Conservation (phyloP, 2,888 invertebrate genomes). For the Ametastegia equiseti region DNA sequence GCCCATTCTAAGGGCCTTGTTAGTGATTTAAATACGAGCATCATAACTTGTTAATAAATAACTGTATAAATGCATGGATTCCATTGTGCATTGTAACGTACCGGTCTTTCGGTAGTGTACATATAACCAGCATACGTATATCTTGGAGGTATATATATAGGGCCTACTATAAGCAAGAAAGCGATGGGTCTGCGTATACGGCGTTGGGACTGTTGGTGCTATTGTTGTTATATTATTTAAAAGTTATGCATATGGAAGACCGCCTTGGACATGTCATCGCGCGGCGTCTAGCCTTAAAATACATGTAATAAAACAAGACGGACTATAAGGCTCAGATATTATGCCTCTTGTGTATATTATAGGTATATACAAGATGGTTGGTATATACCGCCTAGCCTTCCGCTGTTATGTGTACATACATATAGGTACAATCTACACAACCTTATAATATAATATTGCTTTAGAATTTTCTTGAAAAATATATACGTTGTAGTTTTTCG, state of each 20-base stretch:
- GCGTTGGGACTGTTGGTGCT: slow-evolving; percentile 7
- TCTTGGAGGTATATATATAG: not conserved
- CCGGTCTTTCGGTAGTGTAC: slow-evolving; percentile 39
- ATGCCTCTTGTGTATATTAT: not conserved
- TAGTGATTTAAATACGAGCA: slow-evolving; percentile 54
- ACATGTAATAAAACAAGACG: slow-evolving; percentile 39
- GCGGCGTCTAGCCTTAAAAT: slow-evolving; percentile 43
- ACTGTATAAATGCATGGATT: slow-evolving; percentile 62
- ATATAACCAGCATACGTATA: not conserved
- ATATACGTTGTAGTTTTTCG: not conserved
- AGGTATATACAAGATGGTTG: not conserved
- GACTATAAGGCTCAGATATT: slow-evolving; percentile 4
- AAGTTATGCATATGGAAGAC: slow-evolving; percentile 44
- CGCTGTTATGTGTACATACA: not conserved
- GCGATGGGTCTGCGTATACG: not conserved
- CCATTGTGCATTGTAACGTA: slow-evolving; percentile 62
- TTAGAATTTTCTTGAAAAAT: slow-evolving; percentile 21
- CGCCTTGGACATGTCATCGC: slow-evolving; percentile 46
- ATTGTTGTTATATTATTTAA: slow-evolving; percentile 30
- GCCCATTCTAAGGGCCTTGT: slow-evolving; percentile 40
- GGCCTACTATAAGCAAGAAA: not conserved
- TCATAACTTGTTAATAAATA: slow-evolving; percentile 60
- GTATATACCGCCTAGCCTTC: slow-evolving; percentile 25
- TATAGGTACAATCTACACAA: not conserved
- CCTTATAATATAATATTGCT: not conserved